These are phyloP conservation scores for Athrips mouffetella DNA, from an alignment of 2,888 invertebrate species.

Conservation along the genomic window DNA sequence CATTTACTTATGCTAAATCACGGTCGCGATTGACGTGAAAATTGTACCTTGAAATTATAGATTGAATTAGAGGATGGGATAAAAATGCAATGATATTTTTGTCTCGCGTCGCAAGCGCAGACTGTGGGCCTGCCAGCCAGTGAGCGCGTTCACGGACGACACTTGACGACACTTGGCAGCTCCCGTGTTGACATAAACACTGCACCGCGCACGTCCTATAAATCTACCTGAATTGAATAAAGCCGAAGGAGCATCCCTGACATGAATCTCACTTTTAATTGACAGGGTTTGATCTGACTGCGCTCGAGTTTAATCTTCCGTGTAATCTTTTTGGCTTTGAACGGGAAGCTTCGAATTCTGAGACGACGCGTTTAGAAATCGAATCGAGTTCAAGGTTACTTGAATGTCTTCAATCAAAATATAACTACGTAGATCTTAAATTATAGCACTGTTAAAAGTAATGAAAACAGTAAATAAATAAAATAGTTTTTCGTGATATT, in stretches of 20 bases:
- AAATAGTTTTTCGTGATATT: too few species aligned
- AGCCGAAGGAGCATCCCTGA: slow-evolving; percentile 5
- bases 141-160: slow-evolving; percentile 15
- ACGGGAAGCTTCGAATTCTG: neutral
- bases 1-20: neutral
- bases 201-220: slow-evolving; percentile 24
- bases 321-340: neutral
- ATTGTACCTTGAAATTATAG: slow-evolving; percentile 11
- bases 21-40: slow-evolving; percentile 1
- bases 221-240: slow-evolving; percentile 11
- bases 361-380: too few species aligned
- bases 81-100: slow-evolving; percentile 10
- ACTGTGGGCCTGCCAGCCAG: slow-evolving; percentile 29
- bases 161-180: slow-evolving; percentile 40
- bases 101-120: slow-evolving; percentile 2
- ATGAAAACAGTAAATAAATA: too few species aligned
- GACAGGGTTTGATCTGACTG: neutral
- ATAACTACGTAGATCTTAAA: neutral
- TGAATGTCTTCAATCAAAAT: neutral
- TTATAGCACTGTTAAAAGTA: too few species aligned
- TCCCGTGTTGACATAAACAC: slow-evolving; percentile 32
- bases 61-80: slow-evolving; percentile 1
- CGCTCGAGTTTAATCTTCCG: neutral
- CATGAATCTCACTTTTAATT: slow-evolving; percentile 12
- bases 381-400: too few species aligned